Evolutionary conservation across 23 tunicate genomes (phyloP).

Genomic region (Botrylloides violaceus): DNA sequence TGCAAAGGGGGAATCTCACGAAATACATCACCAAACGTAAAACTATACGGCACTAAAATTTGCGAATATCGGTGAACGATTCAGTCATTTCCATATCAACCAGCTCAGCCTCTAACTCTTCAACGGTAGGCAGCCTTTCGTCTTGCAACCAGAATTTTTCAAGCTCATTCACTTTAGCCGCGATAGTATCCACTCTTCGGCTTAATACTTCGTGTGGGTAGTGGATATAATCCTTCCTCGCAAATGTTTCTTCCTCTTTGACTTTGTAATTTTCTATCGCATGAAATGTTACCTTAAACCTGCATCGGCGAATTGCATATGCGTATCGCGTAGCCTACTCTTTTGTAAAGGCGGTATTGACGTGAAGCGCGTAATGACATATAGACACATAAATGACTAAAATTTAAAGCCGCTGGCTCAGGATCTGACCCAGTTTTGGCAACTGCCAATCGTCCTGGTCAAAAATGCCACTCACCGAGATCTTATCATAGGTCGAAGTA

Average conservation of each 20-base stretch:
- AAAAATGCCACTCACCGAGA: too few species aligned
- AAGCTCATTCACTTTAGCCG: conserved; percentile 19
- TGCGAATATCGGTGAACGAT: conserved; percentile 1
- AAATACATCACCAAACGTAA: neutral
- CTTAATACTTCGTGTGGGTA: conserved; percentile 39
- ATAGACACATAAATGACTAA: too few species aligned
- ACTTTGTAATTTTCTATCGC: neutral
- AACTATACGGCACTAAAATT: neutral
- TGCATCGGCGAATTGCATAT: too few species aligned
- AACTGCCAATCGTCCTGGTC: too few species aligned
- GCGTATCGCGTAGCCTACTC: too few species aligned
- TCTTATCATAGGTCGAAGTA: too few species aligned
- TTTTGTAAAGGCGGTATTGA: too few species aligned
- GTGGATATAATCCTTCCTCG: conserved; percentile 37
- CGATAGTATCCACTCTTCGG: conserved; percentile 33
- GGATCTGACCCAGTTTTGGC: too few species aligned
- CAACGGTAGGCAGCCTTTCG: conserved; percentile 20
- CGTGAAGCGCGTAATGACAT: too few species aligned
- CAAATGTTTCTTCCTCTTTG: conserved; percentile 12
- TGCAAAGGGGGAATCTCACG: too few species aligned
- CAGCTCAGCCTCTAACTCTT: conserved; percentile 51
- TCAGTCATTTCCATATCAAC: neutral
- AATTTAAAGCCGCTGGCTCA: too few species aligned
- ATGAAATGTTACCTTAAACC: too few species aligned
- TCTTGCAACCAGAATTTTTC: conserved; percentile 30